Percentiles rank a stretch among this genome's conserved stretches.
phyloP scores from a whole-genome alignment of 1,140 invertebrate genomes.

The Proctacanthus coquilletti region DNA sequence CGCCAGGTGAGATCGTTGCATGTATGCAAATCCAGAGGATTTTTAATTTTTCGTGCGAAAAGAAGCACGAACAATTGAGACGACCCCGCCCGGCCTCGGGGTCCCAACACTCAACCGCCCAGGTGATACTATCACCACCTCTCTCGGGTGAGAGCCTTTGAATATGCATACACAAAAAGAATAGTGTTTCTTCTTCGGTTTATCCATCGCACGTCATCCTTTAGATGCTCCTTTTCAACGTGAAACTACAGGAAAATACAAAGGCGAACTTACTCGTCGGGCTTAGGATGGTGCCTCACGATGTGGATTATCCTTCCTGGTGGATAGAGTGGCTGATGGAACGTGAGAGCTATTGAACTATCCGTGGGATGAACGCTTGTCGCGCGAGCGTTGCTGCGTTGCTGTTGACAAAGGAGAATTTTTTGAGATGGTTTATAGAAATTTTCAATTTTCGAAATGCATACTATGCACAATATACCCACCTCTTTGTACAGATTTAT shows the following conservation, averaged over 20 bases:
- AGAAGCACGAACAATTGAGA: constrained; percentile 1
- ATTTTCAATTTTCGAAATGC: too few species aligned
- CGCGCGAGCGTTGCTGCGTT: constrained; percentile 35
- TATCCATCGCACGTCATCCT: too few species aligned
- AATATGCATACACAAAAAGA: too few species aligned
- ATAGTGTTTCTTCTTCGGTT: too few species aligned
- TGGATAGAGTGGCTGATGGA: constrained; percentile 71
- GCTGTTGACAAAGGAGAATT: constrained; percentile 9
- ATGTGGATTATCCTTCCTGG: constrained; percentile 82
- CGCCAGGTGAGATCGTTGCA: too few species aligned
- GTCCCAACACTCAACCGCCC: too few species aligned
- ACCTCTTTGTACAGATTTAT: constrained; percentile 41
- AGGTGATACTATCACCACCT: too few species aligned
- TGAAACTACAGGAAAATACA: not conserved
- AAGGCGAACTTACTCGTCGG: constrained; percentile 52
- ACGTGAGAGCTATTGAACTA: constrained; percentile 54
- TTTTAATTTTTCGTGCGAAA: not conserved
- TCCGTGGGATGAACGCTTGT: constrained; percentile 51
- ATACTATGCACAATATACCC: too few species aligned
- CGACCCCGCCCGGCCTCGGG: too few species aligned
- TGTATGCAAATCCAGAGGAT: too few species aligned
- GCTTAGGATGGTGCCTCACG: constrained; percentile 72
- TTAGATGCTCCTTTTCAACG: too few species aligned
- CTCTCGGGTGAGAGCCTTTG: too few species aligned
- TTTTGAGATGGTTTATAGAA: not conserved